These are phyloP conservation scores for Phrynocephalus guinanensis DNA, from an alignment of 2,797 vertebrate species.

Conservation along the genomic window DNA sequence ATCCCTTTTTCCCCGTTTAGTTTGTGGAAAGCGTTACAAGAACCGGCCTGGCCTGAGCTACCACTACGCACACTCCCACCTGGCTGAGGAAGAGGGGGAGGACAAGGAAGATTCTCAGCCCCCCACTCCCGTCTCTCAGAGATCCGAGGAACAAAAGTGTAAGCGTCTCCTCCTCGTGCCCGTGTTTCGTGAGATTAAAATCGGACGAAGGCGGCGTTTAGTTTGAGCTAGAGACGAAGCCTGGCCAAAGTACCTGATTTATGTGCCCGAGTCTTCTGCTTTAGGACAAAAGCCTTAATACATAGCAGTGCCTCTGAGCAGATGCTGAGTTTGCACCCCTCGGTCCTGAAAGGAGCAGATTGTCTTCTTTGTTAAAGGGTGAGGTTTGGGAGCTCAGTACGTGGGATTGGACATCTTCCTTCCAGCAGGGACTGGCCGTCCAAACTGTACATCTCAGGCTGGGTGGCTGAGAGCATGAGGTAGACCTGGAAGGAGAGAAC, in stretches of 20 bases:
- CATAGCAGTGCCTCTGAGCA: not conserved
- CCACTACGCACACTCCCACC: conserved; percentile 95
- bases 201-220: not conserved
- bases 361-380: not conserved
- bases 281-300: not conserved
- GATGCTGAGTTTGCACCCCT: not conserved
- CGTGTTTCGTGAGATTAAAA: not conserved
- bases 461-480: too few species aligned
- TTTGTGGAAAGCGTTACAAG: conserved; percentile 97
- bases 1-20: conserved; percentile 70
- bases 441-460: too few species aligned
- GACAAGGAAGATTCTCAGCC: conserved; percentile 90
- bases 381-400: too few species aligned
- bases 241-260: not conserved
- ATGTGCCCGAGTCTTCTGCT: not conserved
- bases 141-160: conserved; percentile 91
- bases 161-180: conserved; percentile 42
- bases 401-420: too few species aligned
- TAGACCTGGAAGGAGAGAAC: too few species aligned
- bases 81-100: conserved; percentile 95
- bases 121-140: conserved; percentile 82
- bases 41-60: conserved; percentile 96
- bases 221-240: not conserved
- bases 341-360: not conserved
- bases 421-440: too few species aligned